Conservation (phyloP, 2,113 vertebrate genomes). For the Aegithalos caudatus region DNA sequence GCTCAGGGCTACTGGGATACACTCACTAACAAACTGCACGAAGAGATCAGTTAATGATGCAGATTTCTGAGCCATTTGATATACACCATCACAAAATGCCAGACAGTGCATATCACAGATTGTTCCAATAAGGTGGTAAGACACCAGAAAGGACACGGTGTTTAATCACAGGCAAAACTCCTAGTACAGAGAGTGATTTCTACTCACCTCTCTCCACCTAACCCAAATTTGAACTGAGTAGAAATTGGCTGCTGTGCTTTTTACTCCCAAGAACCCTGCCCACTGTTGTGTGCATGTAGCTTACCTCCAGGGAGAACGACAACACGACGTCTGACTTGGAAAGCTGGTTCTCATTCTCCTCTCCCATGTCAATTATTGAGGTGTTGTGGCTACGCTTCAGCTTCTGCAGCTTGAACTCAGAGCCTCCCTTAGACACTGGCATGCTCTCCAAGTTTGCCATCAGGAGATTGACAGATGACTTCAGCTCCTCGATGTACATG, state of each 20-base stretch:
- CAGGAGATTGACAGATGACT: conserved; percentile 94
- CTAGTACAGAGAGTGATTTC: not conserved
- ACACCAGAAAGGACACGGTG: not conserved
- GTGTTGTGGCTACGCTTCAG: conserved; percentile 96
- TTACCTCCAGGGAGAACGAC: conserved; percentile 96
- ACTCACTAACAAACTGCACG: not conserved
- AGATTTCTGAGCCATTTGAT: not conserved
- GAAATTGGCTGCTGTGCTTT: not conserved
- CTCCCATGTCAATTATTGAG: conserved; percentile 98
- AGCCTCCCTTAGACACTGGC: conserved; percentile 96
- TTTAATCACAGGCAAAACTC: not conserved
- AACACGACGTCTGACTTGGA: conserved; percentile 97
- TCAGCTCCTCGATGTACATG: conserved; percentile 96
- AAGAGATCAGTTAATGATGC: not conserved
- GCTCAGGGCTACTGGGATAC: not conserved
- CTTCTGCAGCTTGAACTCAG: conserved; percentile 97
- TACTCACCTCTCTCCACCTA: not conserved
- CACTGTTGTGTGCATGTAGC: not conserved
- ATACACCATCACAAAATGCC: not conserved
- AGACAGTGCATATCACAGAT: not conserved
- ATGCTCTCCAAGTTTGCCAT: conserved; percentile 99
- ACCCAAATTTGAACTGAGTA: not conserved
- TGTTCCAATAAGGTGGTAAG: not conserved
- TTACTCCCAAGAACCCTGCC: not conserved
- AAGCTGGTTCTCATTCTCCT: conserved; percentile 97